Evolutionary conservation across 2,797 vertebrate species (phyloP), one percentile per base, ranked within the genome.

Genomic region (Prunella strophiata): DNA sequence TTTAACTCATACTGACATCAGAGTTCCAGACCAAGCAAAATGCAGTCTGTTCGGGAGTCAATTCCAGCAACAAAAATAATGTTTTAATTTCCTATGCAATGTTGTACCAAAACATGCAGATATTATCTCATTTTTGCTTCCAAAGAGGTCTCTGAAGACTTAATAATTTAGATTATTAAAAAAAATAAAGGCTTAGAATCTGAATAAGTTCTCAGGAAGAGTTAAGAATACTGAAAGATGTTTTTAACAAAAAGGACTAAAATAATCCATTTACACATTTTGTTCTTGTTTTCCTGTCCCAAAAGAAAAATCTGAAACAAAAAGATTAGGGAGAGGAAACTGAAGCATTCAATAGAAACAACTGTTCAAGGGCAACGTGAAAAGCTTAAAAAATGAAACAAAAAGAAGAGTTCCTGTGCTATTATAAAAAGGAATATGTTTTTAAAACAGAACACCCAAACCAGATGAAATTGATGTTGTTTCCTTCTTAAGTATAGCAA

Each of bases 1-100:
- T 97, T 98, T 97, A 97, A 98, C 81, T 97, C 87, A 78, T 96
- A 94, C 89, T 97, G 97, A 97, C 96, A 97, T 96, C 81, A 89
- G 92, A 95, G 74, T 75, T 97, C 73, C 88, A 97, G 78, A 97
- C 89, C 87, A 96, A 96, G 91, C 94, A 96, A 91, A 86, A 86
- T 94, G 52, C 74, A 95, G 63, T 96, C 94, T 98, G 95, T 96
- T 97, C 84, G 50, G 79, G 61, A 75, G 90, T 93, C 94, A 96
- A 94, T 89, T 97, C 81, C 79, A 96, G 77, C 63, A 96, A 96
- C 66, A 97, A 96, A 97, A 96, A 94, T 32, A 96, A 97, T 96
- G 88, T 89, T 98, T 97, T 96, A 81, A 97, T 98, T 98, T 97
- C 87, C 89, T 96, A 94, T 94, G 75, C 67, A 94, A 94, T 78